Percentiles rank a stretch among this genome's conserved stretches.
Conservation (phyloP, 2,888 invertebrate genomes). For the Rhynchonema sp. region DNA sequence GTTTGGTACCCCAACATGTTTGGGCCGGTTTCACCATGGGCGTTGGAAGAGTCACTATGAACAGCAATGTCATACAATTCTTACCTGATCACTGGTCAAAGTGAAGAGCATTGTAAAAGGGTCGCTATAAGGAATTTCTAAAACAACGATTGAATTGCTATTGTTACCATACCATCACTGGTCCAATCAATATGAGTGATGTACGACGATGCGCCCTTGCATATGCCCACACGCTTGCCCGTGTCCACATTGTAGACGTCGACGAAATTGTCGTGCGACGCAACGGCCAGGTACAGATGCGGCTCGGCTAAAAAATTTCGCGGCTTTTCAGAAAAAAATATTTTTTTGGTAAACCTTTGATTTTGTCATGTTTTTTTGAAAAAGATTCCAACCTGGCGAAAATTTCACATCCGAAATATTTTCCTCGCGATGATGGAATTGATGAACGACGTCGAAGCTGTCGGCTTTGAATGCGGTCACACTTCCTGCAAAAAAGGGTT, state of each 20-base stretch:
- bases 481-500: too few species aligned
- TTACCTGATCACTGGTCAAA: too few species aligned
- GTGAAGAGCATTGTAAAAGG: too few species aligned
- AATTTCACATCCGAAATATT: slow-evolving; percentile 33
- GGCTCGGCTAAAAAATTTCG: too few species aligned
- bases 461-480: slow-evolving; percentile 12
- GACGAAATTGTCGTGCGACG: slow-evolving; percentile 33
- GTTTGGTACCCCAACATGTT: too few species aligned
- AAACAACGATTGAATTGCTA: not conserved
- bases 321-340: not conserved
- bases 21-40: too few species aligned
- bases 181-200: slow-evolving; percentile 36
- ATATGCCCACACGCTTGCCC: slow-evolving; percentile 20
- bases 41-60: too few species aligned
- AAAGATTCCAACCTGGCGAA: slow-evolving; percentile 33
- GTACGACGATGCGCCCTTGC: slow-evolving; percentile 31
- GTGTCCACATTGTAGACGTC: slow-evolving; percentile 30
- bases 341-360: too few species aligned
- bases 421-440: slow-evolving; percentile 30
- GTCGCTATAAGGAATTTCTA: not conserved
- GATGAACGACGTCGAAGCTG: slow-evolving; percentile 28
- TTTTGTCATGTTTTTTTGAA: too few species aligned
- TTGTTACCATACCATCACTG: not conserved
- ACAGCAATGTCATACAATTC: too few species aligned
- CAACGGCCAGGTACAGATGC: slow-evolving; percentile 32